Percentiles rank a stretch among this genome's conserved stretches.
Conservation (phyloP, 2,797 vertebrate genomes). For the Periophthalmus magnuspinnatus region DNA sequence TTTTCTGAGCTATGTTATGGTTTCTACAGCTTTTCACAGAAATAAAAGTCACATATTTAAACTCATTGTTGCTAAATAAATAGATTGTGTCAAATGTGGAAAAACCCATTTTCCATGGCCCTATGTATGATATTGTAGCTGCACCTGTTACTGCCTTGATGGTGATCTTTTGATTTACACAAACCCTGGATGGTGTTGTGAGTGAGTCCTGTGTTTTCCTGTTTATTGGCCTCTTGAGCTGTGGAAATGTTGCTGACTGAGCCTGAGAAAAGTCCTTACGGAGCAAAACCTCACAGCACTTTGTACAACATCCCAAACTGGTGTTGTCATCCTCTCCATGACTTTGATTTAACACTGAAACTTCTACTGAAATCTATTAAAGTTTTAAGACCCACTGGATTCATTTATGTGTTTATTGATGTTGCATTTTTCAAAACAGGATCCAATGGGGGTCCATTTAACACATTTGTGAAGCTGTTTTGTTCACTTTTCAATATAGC, state of each 20-base stretch:
- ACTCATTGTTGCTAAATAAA: too few relatives aligned
- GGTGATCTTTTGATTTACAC: neutral
- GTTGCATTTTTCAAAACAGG: too few relatives aligned
- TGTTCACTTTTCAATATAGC: too few relatives aligned
- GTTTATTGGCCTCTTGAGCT: neutral
- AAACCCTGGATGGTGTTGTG: neutral
- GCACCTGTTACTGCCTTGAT: neutral
- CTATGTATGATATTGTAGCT: neutral
- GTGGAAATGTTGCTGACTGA: conserved; percentile 2
- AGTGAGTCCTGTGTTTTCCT: conserved; percentile 3
- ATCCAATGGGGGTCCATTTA: too few relatives aligned
- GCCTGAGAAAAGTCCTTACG: conserved; percentile 8
- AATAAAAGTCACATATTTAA: too few relatives aligned
- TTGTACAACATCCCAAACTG: neutral
- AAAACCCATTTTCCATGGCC: neutral
- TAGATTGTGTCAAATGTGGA: neutral
- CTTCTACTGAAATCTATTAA: neutral
- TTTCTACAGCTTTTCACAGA: too few relatives aligned
- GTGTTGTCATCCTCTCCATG: neutral
- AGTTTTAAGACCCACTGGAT: neutral
- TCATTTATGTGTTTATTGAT: neutral
- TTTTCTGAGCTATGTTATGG: too few relatives aligned
- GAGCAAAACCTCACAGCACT: neutral
- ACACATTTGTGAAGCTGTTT: too few relatives aligned
- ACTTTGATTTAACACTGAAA: neutral